Evolutionary conservation across 2,113 vertebrate genomes (phyloP).

Genomic region (Cyanistes caeruleus): DNA sequence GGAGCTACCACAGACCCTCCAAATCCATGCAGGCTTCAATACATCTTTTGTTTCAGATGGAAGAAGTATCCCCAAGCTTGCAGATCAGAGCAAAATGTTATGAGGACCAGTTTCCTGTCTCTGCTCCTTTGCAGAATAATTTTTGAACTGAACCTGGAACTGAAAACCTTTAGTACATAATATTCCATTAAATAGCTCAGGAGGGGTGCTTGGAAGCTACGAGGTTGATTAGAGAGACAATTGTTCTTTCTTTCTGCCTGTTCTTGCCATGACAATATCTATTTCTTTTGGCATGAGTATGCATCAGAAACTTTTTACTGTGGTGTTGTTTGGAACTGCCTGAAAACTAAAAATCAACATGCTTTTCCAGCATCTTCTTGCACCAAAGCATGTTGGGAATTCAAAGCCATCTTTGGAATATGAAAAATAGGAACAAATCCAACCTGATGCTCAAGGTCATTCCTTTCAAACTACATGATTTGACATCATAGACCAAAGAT

Average conservation of each 20-base stretch:
- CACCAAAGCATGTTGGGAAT: neutral
- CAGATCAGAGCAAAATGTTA: neutral
- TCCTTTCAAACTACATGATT: neutral
- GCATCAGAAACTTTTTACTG: neutral
- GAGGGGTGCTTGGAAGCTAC: neutral
- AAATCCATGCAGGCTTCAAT: neutral
- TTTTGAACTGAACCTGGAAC: neutral
- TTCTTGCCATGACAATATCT: neutral
- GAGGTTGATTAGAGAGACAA: neutral
- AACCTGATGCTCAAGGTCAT: neutral
- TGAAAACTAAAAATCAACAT: neutral
- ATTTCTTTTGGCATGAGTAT: neutral
- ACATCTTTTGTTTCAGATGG: fast-evolving
- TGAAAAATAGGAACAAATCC: neutral
- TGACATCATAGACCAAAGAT: neutral
- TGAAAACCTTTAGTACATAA: neutral
- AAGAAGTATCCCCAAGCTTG: neutral
- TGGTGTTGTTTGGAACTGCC: neutral
- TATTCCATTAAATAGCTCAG: neutral
- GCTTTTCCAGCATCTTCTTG: neutral
- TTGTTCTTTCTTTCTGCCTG: neutral
- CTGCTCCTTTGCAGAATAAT: neutral
- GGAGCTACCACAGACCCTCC: neutral
- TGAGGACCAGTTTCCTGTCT: neutral
- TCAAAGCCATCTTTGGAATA: neutral